Conservation (phyloP, 2,888 invertebrate species). For the Julus scanicus region DNA sequence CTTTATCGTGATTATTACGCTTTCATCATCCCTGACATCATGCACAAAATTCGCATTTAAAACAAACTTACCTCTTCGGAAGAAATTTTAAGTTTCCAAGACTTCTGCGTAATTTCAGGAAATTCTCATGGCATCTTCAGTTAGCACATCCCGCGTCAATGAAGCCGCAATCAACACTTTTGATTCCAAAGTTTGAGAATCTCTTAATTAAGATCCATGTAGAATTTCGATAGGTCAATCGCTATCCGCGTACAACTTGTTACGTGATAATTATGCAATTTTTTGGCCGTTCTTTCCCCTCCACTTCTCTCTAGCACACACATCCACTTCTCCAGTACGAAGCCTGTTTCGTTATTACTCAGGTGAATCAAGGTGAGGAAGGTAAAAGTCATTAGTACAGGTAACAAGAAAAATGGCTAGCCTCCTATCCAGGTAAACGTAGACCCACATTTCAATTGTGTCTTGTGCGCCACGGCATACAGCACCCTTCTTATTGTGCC, state of each 20-base stretch:
- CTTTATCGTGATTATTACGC: not conserved
- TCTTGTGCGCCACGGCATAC: not conserved
- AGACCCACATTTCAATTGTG: constrained; percentile 35
- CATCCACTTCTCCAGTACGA: not conserved
- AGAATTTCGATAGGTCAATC: not conserved
- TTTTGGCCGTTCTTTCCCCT: constrained; percentile 20
- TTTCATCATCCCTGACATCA: not conserved
- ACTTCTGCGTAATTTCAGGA: constrained; percentile 1
- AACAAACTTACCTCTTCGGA: not conserved
- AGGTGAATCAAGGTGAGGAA: constrained; percentile 53
- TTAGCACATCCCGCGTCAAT: not conserved
- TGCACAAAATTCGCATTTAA: not conserved
- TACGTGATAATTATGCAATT: constrained; percentile 28
- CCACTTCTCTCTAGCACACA: constrained; percentile 39
- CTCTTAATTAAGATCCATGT: not conserved
- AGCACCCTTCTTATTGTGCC: constrained; percentile 40
- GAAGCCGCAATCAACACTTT: not conserved
- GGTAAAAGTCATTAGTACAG: constrained; percentile 49
- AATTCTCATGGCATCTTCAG: not conserved
- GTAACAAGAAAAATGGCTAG: constrained; percentile 20
- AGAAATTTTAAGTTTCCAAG: not conserved
- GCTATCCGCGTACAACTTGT: not conserved
- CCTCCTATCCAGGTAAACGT: constrained; percentile 35
- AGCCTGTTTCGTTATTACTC: constrained; percentile 26
- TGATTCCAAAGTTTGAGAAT: not conserved